These are phyloP conservation scores for Formica aserva DNA, from an alignment of 2,888 invertebrate species.

Conservation along the genomic window DNA sequence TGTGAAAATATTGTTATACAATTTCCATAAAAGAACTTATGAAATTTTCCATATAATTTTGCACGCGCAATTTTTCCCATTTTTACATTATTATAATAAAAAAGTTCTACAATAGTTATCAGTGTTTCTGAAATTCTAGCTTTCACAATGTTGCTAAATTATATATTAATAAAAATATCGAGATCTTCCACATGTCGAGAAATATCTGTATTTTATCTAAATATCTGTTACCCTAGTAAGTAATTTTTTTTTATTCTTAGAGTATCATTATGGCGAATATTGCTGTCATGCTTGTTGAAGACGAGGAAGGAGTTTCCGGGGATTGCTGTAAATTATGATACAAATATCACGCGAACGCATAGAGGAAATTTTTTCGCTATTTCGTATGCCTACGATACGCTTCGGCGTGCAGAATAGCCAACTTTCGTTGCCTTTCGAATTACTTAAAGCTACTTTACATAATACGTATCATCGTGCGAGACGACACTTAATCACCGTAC, in stretches of 20 bases:
- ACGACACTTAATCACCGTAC: constrained; percentile 57
- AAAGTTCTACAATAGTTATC: not conserved
- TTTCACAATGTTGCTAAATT: constrained; percentile 4
- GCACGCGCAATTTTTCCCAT: not conserved
- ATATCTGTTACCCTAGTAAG: no score
- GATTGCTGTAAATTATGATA: constrained; percentile 1
- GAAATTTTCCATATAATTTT: not conserved
- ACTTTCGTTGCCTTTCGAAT: constrained; percentile 69
- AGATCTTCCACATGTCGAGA: not conserved
- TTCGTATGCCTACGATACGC: constrained; percentile 51
- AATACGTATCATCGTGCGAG: constrained; percentile 57
- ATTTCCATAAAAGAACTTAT: not conserved
- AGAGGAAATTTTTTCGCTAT: constrained; percentile 6
- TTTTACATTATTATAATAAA: not conserved
- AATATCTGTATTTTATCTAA: not conserved
- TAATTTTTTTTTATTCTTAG: not conserved
- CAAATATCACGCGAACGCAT: constrained; percentile 1
- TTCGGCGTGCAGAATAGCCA: constrained; percentile 58
- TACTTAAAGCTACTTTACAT: constrained; percentile 67
- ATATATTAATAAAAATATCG: not conserved
- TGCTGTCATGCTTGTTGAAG: not conserved
- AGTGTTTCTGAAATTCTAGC: not conserved
- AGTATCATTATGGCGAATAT: not conserved
- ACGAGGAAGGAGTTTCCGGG: not conserved
- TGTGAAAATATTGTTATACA: not conserved